A percentile compares a stretch with the other conserved stretches of the same genome.
Conservation (phyloP, 2,797 vertebrate species). For the Lacerta viridis region DNA sequence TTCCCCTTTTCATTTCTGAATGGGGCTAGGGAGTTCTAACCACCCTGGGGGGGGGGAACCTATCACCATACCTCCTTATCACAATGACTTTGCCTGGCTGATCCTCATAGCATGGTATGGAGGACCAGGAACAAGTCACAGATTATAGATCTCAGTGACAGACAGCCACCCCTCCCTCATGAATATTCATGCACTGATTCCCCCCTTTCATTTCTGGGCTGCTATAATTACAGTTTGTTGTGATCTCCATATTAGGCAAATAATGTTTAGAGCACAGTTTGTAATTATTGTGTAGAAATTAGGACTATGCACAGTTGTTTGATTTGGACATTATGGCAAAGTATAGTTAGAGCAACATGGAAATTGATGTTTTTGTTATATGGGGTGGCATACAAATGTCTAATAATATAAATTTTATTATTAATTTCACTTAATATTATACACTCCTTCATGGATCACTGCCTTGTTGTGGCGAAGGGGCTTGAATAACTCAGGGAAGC, state of each 20-base stretch:
- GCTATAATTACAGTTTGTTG: neutral
- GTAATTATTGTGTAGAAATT: neutral
- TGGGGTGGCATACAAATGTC: no score
- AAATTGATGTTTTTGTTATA: neutral
- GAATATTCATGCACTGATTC: neutral
- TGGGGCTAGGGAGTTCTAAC: neutral
- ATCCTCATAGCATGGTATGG: neutral
- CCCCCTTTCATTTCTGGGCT: neutral
- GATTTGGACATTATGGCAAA: neutral
- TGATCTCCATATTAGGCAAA: neutral
- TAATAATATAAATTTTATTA: no score
- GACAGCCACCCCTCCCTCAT: neutral
- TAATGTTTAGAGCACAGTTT: neutral
- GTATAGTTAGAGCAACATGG: neutral
- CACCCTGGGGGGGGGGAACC: neutral
- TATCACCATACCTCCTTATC: neutral
- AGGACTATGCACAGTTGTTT: no score
- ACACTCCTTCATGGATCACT: no score
- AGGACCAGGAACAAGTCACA: neutral
- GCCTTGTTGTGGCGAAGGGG: no score
- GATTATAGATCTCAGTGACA: neutral
- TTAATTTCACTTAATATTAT: no score
- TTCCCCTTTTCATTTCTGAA: neutral
- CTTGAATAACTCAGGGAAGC: no score
- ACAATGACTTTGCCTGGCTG: neutral